Evolutionary conservation across 2,797 vertebrate genomes (phyloP).

Genomic region (Chaetodon trifasciatus): DNA sequence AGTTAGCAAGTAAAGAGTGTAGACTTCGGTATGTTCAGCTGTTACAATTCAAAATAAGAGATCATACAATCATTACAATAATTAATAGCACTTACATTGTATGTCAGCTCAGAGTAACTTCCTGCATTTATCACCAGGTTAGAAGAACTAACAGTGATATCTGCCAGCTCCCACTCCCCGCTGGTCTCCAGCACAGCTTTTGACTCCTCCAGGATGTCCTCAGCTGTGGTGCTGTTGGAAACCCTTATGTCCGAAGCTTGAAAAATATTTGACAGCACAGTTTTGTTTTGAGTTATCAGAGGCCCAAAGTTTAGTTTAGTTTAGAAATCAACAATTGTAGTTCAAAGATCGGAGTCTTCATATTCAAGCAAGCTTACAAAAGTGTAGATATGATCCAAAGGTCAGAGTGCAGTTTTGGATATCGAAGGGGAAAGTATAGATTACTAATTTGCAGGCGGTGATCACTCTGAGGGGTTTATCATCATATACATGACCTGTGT

Average conservation of each 20-base stretch:
- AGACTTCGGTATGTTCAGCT: not conserved
- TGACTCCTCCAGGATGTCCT: conserved; percentile 68
- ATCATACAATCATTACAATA: not conserved
- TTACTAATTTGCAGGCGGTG: conserved; percentile 77
- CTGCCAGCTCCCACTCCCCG: conserved; percentile 81
- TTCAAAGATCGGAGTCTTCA: not conserved
- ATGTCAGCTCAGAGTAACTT: conserved; percentile 59
- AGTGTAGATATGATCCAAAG: conserved; percentile 75
- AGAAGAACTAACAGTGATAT: conserved; percentile 30
- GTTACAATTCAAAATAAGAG: not conserved
- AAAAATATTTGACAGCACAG: not conserved
- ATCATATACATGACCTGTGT: conserved; percentile 75
- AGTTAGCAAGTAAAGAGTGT: not conserved
- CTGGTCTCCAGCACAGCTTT: conserved; percentile 56
- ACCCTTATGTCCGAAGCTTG: conserved; percentile 68
- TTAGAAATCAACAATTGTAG: no score
- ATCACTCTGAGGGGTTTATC: conserved; percentile 69
- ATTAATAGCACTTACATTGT: conserved; percentile 58
- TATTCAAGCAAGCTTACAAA: conserved; percentile 60
- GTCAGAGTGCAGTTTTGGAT: conserved; percentile 79
- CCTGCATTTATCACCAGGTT: not conserved
- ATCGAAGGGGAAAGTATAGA: conserved; percentile 84
- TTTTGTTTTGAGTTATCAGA: not conserved
- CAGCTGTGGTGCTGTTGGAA: conserved; percentile 23
- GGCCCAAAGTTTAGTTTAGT: not conserved